Evolutionary conservation across 2,797 vertebrate genomes (phyloP), one percentile per base, ranked within the genome.

Genomic region (Tokudaia tokunoshimensis): DNA sequence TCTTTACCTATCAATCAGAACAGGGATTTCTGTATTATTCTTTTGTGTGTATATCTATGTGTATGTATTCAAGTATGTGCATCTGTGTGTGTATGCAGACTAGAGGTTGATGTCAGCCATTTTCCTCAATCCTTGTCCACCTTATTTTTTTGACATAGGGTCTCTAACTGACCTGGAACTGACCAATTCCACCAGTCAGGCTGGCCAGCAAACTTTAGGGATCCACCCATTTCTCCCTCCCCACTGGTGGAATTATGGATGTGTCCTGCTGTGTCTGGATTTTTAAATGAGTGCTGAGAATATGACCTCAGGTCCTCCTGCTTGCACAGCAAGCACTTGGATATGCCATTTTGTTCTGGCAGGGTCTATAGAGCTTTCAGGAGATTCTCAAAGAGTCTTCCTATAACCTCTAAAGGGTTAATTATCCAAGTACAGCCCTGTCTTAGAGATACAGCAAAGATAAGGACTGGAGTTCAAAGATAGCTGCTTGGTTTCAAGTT

Each of bases 301-400:
- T 59, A 1, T 88, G 67, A 59, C 41, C 15, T 74, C 70, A 31
- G 10, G n/a, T 88, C n/a, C 70, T 88, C 70, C 41, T 59, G n/a
- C 85, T 74, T 88, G 24, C 26, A 88, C 5, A 52, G 47, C 83
- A 70, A 70, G 20, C 31, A 91, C 11, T 83, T 65, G 37, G 50
- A 91, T 14, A 50, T 47, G 7, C 3, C 10, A 6, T 92, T 92
- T n/a, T 91, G 92, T 67, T 70, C 44, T 87, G 65, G 65, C 6
- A 92, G 37, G 22, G 37, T 94, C 7, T 57, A n/a, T 47, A 29
- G 14, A 70, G 72, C 52, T 95, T 93, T 84, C 34, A 19, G 82
- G 52, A 94, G 85, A 85, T 90, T 96, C 52, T 88, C 70, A 92
- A 96, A 44, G 70, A 94, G 29, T 26, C 75, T 83, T 67, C 70